phyloP scores from a whole-genome alignment of 2,113 vertebrate genomes.

The Hydropotes inermis region DNA sequence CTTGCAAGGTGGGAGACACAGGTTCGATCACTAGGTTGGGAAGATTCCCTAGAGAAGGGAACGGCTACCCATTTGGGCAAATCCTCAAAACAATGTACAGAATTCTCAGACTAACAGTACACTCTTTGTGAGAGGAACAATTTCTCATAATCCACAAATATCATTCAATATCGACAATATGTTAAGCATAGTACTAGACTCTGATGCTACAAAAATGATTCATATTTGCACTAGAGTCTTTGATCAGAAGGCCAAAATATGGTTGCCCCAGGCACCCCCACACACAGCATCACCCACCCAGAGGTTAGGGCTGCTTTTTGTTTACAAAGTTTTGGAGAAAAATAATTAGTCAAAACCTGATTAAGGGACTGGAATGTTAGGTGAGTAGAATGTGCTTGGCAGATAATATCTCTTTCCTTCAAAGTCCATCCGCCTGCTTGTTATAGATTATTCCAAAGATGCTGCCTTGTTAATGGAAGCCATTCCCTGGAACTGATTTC shows the following conservation, averaged over 20 bases:
- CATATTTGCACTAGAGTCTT: neutral
- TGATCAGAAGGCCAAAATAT: neutral
- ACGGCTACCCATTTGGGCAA: neutral
- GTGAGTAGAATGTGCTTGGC: neutral
- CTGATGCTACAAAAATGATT: neutral
- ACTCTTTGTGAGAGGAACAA: neutral
- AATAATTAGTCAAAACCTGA: neutral
- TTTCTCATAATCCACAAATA: neutral
- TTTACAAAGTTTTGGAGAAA: neutral
- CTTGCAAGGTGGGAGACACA: neutral
- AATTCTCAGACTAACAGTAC: neutral
- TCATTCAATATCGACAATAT: neutral
- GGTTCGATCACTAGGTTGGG: neutral
- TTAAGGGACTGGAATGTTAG: neutral
- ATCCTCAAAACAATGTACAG: neutral
- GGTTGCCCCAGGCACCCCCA: neutral
- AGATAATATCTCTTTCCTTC: neutral
- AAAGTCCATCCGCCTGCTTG: neutral
- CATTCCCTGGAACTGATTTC: neutral
- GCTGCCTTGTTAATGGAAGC: neutral
- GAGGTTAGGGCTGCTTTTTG: accelerated
- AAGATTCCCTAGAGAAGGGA: neutral
- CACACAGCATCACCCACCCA: neutral
- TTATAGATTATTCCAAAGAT: neutral
- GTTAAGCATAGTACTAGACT: neutral